Percentiles rank a stretch among this genome's conserved stretches.
Evolutionary conservation across 2,113 vertebrate species (phyloP).

Genomic region (Rhadina sibilatrix): DNA sequence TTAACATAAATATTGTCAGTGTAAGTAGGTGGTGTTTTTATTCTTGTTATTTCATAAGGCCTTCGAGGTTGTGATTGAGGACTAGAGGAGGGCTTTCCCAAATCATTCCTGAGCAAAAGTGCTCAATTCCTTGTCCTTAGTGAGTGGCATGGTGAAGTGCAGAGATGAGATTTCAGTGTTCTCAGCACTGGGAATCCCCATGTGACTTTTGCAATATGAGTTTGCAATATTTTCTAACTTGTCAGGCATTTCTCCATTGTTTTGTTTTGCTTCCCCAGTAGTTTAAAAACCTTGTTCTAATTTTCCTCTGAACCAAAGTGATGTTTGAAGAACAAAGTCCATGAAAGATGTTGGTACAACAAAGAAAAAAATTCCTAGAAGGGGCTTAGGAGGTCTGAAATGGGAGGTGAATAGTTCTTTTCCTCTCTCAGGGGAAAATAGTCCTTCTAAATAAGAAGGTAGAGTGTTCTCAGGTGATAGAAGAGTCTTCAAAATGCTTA

Average conservation of each 20-base stretch:
- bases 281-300: neutral
- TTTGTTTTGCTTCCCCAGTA: neutral
- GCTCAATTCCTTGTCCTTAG: neutral
- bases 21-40: neutral
- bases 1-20: neutral
- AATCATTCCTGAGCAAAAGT: neutral
- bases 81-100: neutral
- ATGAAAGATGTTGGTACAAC: neutral
- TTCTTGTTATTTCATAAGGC: neutral
- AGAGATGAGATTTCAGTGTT: neutral
- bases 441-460: neutral
- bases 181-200: neutral
- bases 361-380: neutral
- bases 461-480: neutral
- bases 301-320: neutral
- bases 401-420: neutral
- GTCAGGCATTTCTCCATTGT: neutral
- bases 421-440: neutral
- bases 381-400: neutral
- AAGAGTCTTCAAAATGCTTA: neutral
- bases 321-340: neutral
- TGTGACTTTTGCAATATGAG: neutral
- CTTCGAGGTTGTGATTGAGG: neutral
- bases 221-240: constrained; percentile 23
- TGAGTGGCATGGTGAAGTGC: neutral